Base-by-base conservation (phyloP, 2,888 invertebrate genomes). In the Cetonia aurata region DNA sequence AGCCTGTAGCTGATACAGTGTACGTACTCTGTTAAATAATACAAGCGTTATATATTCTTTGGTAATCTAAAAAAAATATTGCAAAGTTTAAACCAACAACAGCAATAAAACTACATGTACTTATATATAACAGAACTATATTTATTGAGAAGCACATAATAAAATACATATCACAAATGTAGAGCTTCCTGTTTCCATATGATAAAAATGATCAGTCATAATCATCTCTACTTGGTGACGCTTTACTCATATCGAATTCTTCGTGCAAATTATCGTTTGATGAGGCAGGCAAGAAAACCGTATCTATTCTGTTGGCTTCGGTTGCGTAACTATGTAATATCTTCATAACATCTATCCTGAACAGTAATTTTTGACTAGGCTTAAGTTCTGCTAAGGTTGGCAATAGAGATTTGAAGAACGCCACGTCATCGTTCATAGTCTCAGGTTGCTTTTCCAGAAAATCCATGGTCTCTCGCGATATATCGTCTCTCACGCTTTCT, bases 301-400 rank as follows among this genome's bases (percentile, higher is more conserved):
- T 13, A 15, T 50, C 19, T 15, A 19, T 13, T 50, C 15, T 50
- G 8, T 50, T 19, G 10, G 15, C 50, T 15, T 50, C 50, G 17
- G 50, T 65, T 33, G 25, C 46, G 19, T 48, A 65, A 50, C 52
- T 50, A 4, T 50, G 65, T 15, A 67, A 37, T 52, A 67, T 37
- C 42, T 52, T 53, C 67, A 67, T 67, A 17, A 55, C 67, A 55
- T 66, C 66, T 31, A 52, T 52, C 9, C 66, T 46, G 33, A 66
- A 66, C 31, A 50, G 9, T 52, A 66, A 55, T 41, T 67, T 67
- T 37, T 55, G 67, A 53, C 41, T 52, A 15, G 53, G 41, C 19
- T 25, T 12, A 17, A 55, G 55, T 42, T 50, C 52, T 9, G 50
- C 17, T 41, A 67, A 55, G 8, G 53, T 53, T 42, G 67, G 55